Conservation (phyloP, 2,797 vertebrate species). For the Ctenochaetus hawaiiensis region DNA sequence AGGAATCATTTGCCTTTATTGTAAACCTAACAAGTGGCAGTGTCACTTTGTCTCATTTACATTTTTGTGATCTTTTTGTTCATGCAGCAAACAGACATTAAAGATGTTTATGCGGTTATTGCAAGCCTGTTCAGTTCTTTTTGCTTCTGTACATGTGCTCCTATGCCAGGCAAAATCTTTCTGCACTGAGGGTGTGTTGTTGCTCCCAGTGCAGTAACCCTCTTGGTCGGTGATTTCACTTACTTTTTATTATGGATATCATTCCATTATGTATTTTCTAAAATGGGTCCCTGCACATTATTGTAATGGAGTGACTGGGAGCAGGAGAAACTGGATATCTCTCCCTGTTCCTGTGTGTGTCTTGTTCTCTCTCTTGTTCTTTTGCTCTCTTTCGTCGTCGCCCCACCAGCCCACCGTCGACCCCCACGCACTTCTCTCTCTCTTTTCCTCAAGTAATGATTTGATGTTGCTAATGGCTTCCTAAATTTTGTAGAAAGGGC, state of each 20-base stretch:
- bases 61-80: slow-evolving; percentile 7
- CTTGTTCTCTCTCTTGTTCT: slow-evolving; percentile 71
- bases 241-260: slow-evolving; percentile 80
- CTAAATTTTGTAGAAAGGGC: slow-evolving; percentile 92
- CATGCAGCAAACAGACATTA: background rate
- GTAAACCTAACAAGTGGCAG: slow-evolving; percentile 29
- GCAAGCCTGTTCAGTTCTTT: background rate
- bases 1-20: slow-evolving; percentile 23
- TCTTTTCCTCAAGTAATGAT: slow-evolving; percentile 89
- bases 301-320: slow-evolving; percentile 93
- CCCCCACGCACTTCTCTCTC: slow-evolving; percentile 43
- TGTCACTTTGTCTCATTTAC: background rate
- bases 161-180: background rate
- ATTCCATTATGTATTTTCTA: slow-evolving; percentile 84
- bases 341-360: slow-evolving; percentile 61
- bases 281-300: slow-evolving; percentile 90
- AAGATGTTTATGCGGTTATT: background rate
- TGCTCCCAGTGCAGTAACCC: slow-evolving; percentile 46
- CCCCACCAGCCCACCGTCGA: background rate
- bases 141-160: background rate
- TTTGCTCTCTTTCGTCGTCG: slow-evolving; percentile 42
- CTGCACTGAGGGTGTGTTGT: slow-evolving; percentile 2
- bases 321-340: slow-evolving; percentile 89
- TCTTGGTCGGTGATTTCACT: slow-evolving; percentile 68
- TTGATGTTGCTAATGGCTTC: slow-evolving; percentile 97